Evolutionary conservation across 2,888 invertebrate species (phyloP), one percentile per base, ranked within the genome.

Genomic region (Heliconius hortense): DNA sequence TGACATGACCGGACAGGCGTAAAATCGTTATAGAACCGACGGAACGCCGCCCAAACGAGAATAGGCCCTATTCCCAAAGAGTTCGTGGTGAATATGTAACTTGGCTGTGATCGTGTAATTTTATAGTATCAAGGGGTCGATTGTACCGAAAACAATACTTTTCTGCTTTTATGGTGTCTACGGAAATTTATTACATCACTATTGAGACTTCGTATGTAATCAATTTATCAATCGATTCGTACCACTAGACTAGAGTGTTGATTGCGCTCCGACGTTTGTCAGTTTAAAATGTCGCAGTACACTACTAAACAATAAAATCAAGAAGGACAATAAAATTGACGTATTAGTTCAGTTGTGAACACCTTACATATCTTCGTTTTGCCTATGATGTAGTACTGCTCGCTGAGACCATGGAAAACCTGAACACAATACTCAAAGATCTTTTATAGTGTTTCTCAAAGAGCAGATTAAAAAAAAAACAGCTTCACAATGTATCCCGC

Each of bases 1-100:
- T 81, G 81, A 79, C 78, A 81, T 80, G 81, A 80, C 67, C 77
- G 76, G 82, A 82, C 81, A 79, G 77, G 79, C 82, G 81, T 79
- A 77, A 81, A 81, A 82, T 82, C 80, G 79, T 78, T 79, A 75
- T 69, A 71, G 72, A 62, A 31, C 64, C 35, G 70, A 71, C 70
- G n/a, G 28, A 70, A 28, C 35, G 43, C 18, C 26, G 31, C 62
- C 70, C 70, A 73, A 73, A 56, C 56, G 18, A 76, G 73, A 76
- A 75, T 70, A 26, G 35, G 48, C 56, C 53, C 56, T 70, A 64
- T 56, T 26, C 39, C 24, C 21, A 56, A 1, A 4, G 7, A 18
- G 11, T 28, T 63, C 21, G 21, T 39, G 69, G 15, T 43, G 21
- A 26, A 70, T 62, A 26, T 53, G 1, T 39, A 35, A 26, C 48